Conservation (phyloP, 2,113 vertebrate genomes). For the Daubentonia madagascariensis region DNA sequence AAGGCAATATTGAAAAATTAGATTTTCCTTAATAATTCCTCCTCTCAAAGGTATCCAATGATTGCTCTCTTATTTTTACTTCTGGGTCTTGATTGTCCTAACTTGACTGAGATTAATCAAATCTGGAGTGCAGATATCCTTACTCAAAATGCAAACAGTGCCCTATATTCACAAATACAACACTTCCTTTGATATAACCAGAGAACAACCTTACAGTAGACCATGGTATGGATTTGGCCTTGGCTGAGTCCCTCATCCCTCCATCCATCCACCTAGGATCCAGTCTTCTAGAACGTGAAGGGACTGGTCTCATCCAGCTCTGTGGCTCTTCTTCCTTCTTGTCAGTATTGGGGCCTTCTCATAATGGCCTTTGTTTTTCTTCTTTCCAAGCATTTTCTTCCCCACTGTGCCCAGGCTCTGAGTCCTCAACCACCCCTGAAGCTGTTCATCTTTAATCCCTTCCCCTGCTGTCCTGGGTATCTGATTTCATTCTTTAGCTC, state of each 20-base stretch:
- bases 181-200: not conserved
- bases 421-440: not conserved
- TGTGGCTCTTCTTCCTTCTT: not conserved
- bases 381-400: not conserved
- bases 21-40: not conserved
- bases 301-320: not conserved
- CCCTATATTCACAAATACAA: not conserved
- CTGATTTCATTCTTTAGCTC: not conserved
- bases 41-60: not conserved
- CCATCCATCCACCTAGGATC: rapidly evolving
- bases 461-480: not conserved
- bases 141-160: not conserved
- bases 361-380: not conserved
- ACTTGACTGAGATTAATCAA: not conserved
- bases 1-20: not conserved
- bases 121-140: not conserved
- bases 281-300: not conserved
- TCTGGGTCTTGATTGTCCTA: not conserved
- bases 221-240: rapidly evolving
- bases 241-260: not conserved
- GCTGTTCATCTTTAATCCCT: not conserved
- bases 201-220: rapidly evolving
- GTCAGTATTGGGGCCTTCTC: not conserved
- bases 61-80: not conserved
- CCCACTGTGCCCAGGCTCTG: not conserved